phyloP scores from a whole-genome alignment of 1,140 invertebrate species.

The Pseudobourletiella spinata region DNA sequence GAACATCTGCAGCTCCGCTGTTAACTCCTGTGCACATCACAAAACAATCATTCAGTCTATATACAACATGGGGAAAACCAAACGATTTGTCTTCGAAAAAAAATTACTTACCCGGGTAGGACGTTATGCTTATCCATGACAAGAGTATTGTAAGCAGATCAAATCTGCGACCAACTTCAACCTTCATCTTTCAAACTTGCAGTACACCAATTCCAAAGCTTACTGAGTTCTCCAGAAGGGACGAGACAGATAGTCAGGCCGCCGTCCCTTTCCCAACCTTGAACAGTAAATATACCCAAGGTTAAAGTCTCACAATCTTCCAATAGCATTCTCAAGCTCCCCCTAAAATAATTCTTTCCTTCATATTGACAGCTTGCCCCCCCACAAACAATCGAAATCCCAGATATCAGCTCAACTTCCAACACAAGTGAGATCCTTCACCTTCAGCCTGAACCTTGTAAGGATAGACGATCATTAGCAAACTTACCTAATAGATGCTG shows the following conservation, averaged over 20 bases:
- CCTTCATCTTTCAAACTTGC: constrained; percentile 1
- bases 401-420: too few relatives aligned
- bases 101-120: constrained; percentile 27
- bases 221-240: neutral
- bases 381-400: too few relatives aligned
- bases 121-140: constrained; percentile 28
- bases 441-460: too few relatives aligned
- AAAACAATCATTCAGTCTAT: neutral
- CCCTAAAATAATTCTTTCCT: too few relatives aligned
- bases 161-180: constrained; percentile 8
- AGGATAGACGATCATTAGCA: too few relatives aligned
- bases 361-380: too few relatives aligned
- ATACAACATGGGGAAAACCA: neutral
- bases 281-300: neutral
- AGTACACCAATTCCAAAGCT: too few relatives aligned
- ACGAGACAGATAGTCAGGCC: neutral
- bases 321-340: neutral
- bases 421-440: too few relatives aligned
- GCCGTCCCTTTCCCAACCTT: neutral
- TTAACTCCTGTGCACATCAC: constrained; percentile 22
- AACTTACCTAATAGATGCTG: too few relatives aligned
- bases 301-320: neutral
- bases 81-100: neutral
- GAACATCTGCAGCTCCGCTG: constrained; percentile 56
- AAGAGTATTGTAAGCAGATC: constrained; percentile 26